Conservation (phyloP, 23 tunicate species). For the Ascidia mentula region DNA sequence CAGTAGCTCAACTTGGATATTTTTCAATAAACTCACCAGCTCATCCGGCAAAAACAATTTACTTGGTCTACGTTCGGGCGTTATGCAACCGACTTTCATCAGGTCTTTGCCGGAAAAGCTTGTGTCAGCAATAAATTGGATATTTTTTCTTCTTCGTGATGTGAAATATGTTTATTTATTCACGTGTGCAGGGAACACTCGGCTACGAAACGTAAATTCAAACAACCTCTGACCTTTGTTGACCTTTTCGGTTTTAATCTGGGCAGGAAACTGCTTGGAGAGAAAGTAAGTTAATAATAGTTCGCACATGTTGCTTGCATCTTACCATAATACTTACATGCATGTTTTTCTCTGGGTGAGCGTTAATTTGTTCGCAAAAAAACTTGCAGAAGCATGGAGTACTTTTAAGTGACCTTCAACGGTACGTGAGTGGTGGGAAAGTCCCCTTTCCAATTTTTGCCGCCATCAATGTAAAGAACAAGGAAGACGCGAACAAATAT, state of each 20-base stretch:
- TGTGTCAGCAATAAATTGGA: no score
- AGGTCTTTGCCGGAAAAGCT: no score
- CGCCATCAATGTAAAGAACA: constrained; percentile 36
- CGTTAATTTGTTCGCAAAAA: no score
- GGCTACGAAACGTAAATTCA: neutral
- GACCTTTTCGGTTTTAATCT: constrained; percentile 50
- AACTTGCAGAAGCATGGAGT: neutral
- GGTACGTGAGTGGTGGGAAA: constrained; percentile 31
- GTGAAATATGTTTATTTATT: no score
- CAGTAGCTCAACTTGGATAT: no score
- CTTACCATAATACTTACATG: neutral
- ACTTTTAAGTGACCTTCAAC: constrained; percentile 1
- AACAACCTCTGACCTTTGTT: constrained; percentile 51
- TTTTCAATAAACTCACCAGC: no score
- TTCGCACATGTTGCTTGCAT: neutral
- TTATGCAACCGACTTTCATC: no score
- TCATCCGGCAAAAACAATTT: no score
- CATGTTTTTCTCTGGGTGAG: no score
- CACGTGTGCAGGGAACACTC: neutral
- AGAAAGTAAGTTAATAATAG: constrained; percentile 14
- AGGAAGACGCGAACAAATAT: neutral
- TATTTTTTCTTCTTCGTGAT: no score
- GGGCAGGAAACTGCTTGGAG: constrained; percentile 38
- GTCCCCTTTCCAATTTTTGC: constrained; percentile 48
- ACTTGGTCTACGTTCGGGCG: no score